Evolutionary conservation across 2,888 invertebrate genomes (phyloP), one percentile per base, ranked within the genome.

Genomic region (Loripinus fragilis): DNA sequence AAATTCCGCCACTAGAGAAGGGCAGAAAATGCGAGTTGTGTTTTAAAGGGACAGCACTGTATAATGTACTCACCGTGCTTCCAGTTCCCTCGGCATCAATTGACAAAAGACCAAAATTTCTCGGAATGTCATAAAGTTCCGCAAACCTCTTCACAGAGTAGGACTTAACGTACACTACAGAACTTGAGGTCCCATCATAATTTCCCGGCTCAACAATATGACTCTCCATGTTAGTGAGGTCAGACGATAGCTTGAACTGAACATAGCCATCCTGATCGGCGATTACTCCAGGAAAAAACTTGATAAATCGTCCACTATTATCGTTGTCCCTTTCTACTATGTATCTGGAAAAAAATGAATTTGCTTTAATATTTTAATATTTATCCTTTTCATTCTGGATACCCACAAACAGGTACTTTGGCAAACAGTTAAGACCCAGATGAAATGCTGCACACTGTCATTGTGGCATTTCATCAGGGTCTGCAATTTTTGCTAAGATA

Each of bases 71-170:
- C 76, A 90, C 91, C 86, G 80, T 80, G 64, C 85, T 87, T 28
- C 90, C 88, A n/a, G 80, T 42, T 7, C 90, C 90, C 77, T 91
- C 90, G 8, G 90, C 90, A 87, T 91, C 91, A 30, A 91, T 86
- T 17, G 91, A 91, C 30, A 91, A 75, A 69, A 91, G 77, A 2
- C 87, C 90, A 85, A 91, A 90, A 25, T 81, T 65, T 64, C 78
- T 84, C 0, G 91, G 91, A 20, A 91, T 74, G 0, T 85, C 28
- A 66, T 86, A 87, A 38, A 85, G 83, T 15, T 64, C 35, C 12
- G 84, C 84, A 50, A 91, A 87, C 12, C 85, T 85, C n/a, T 71
- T 67, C 7, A 91, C 90, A 33, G 89, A 86, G 38, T 86, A 75
- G 66, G 88, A 81, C 20, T 72, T 71, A 1, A 90, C 88, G 20